phyloP scores from a whole-genome alignment of 1,140 invertebrate species.

The Thaumetopoea pityocampa region DNA sequence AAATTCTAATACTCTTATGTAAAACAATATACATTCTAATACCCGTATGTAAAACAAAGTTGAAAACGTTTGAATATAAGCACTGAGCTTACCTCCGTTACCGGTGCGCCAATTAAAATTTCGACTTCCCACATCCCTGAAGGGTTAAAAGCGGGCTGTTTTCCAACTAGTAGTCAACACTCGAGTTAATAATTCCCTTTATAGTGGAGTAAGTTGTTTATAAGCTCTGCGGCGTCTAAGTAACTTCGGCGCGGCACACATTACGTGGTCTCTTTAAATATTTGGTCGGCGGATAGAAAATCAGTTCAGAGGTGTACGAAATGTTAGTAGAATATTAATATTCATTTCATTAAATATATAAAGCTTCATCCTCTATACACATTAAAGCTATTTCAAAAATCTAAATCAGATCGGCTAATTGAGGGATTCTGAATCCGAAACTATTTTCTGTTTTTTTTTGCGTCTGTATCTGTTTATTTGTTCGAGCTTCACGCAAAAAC shows the following conservation, averaged over 20 bases:
- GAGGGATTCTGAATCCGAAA: too few relatives aligned
- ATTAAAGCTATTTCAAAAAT: too few relatives aligned
- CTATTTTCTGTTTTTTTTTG: too few relatives aligned
- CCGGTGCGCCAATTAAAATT: constrained; percentile 16
- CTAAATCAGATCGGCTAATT: too few relatives aligned
- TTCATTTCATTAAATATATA: too few relatives aligned
- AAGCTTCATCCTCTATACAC: too few relatives aligned
- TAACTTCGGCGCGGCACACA: constrained; percentile 14
- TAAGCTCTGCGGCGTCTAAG: constrained; percentile 12
- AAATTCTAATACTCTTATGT: too few relatives aligned
- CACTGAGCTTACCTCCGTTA: constrained; percentile 7
- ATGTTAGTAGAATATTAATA: constrained; percentile 6
- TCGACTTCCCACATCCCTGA: constrained; percentile 15
- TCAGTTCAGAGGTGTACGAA: constrained; percentile 2
- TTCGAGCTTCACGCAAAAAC: too few relatives aligned
- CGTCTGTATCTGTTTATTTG: too few relatives aligned
- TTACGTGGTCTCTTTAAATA: constrained; percentile 17
- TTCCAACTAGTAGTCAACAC: constrained; percentile 16
- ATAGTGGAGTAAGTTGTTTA: constrained; percentile 17
- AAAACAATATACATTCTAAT: too few relatives aligned
- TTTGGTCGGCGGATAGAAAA: constrained; percentile 14
- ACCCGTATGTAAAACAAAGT: too few relatives aligned
- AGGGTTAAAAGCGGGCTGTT: constrained; percentile 13
- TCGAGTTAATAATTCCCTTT: constrained; percentile 17
- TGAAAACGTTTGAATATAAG: constrained; percentile 9